phyloP scores from a whole-genome alignment of 2,888 invertebrate genomes.

The Anorthoa munda region DNA sequence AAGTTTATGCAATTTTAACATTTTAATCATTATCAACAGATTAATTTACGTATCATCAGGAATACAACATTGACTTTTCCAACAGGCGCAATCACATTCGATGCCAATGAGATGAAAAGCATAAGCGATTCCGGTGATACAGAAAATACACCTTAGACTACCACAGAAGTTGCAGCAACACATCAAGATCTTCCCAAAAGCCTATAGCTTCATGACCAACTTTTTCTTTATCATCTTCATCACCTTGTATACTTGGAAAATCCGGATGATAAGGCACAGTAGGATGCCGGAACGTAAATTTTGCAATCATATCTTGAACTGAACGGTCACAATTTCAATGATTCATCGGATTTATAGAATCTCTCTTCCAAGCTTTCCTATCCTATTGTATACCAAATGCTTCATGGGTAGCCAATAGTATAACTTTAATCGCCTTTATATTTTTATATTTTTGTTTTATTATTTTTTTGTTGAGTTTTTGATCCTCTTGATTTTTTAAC shows the following conservation, averaged over 20 bases:
- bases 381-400: no score
- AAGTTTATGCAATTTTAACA: no score
- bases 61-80: constrained; percentile 50
- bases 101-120: constrained; percentile 53
- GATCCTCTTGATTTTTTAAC: background rate
- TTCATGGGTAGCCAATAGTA: background rate
- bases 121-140: constrained; percentile 55
- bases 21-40: no score
- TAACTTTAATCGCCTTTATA: background rate
- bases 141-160: constrained; percentile 69
- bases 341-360: background rate
- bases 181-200: constrained; percentile 60
- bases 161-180: constrained; percentile 78
- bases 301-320: constrained; percentile 14
- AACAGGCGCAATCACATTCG: constrained; percentile 57
- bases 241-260: background rate
- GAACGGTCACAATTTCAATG: background rate
- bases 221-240: background rate
- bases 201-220: background rate
- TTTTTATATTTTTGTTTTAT: background rate
- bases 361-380: no score
- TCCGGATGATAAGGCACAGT: no score
- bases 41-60: background rate
- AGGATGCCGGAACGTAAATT: background rate
- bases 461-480: background rate